Percentiles rank a stretch among this genome's conserved stretches.
Conservation (phyloP, 2,113 vertebrate genomes). For the Pandion haliaetus region DNA sequence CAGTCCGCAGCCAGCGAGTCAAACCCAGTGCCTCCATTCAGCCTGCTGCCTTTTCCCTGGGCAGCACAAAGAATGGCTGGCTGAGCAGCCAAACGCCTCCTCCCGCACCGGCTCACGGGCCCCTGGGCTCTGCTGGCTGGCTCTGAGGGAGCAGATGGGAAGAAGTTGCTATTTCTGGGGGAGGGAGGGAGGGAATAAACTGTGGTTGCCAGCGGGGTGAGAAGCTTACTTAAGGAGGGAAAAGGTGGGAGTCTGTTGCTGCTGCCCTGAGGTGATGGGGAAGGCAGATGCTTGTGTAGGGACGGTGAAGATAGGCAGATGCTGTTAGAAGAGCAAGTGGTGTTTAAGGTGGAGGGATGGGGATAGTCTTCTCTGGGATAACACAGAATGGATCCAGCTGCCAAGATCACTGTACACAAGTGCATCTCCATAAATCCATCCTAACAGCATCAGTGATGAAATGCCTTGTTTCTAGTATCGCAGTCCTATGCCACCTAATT, state of each 20-base stretch:
- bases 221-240: not conserved
- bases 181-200: not conserved
- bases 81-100: not conserved
- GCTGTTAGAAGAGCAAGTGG: not conserved
- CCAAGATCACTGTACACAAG: not conserved
- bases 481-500: not conserved
- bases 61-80: not conserved
- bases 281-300: not conserved
- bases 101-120: accelerated
- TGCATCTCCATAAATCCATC: not conserved
- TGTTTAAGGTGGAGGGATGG: not conserved
- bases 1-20: not conserved
- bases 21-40: not conserved
- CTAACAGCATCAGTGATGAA: not conserved
- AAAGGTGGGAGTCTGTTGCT: not conserved
- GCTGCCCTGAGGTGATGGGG: not conserved
- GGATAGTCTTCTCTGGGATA: not conserved
- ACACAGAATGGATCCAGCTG: not conserved
- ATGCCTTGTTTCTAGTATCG: not conserved
- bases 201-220: not conserved
- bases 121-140: not conserved
- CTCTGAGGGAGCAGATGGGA: not conserved
- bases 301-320: not conserved
- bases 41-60: not conserved
- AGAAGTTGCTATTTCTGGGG: not conserved